Evolutionary conservation across 2,113 vertebrate species (phyloP), one percentile per base, ranked within the genome.

Genomic region (Campylomormyrus numenius): DNA sequence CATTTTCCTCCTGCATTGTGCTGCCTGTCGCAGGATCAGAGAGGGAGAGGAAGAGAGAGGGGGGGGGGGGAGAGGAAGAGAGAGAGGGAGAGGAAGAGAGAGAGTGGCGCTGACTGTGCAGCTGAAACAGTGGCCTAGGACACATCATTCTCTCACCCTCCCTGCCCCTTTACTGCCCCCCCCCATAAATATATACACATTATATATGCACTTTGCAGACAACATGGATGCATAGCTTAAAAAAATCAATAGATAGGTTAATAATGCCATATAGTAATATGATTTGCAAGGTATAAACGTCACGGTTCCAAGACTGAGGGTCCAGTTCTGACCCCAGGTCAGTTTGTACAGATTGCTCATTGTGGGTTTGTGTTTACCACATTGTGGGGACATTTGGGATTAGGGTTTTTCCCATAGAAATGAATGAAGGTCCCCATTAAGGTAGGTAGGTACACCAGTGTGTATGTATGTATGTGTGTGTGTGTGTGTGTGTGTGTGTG

Each of bases 11-110:
- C 85, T 90, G 24, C 39, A 10, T 21, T 48, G 70, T 66, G 58
- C 62, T 87, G 88, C 49, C 87, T 87, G 89, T 77, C 84, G 42
- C 83, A 88, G 91, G 50, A 50, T 88, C 74, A 50, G 85, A 50
- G 35, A 31, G 31, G 50, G 53, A 58, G 39, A 42, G 42, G 24
- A 27, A 7, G 53, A 58, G 53, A 24, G 56, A 58, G 5, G 0
- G 5, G 0, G 19, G 6, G 1, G 24, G 2, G 24, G 42, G 84
- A 21, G 53, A 6, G 1, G 13, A 3, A 53, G 52, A 56, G 53
- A 24, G 56, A 58, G 5, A 0, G 5, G 1, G 19, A 7, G 53
- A 2, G 42, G 5, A 1, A 45, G 42, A 66, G 83, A 15, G 50
- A 42, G 50, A 50, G 66, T 17, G 35, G 88, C 83, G 74, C 90